phyloP scores from a whole-genome alignment of 35 echinoderm and acorn worm species.

The Acanthaster planci region DNA sequence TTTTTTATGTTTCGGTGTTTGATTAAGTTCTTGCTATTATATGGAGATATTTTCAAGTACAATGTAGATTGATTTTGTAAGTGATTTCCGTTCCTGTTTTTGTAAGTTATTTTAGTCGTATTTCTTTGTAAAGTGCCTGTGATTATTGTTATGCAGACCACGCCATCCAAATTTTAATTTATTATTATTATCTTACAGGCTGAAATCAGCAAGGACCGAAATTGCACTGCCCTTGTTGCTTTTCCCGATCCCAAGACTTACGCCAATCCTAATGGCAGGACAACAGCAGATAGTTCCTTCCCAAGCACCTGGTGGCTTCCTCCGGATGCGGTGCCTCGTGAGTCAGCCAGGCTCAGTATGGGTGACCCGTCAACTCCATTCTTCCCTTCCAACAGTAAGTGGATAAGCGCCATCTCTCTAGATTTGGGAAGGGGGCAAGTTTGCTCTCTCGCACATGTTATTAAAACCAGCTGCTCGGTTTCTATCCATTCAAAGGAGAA shows the following conservation, averaged over 20 bases:
- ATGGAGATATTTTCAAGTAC: too few species aligned
- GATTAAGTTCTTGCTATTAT: too few species aligned
- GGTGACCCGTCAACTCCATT: constrained; percentile 65
- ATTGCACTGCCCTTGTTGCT: constrained; percentile 52
- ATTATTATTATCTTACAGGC: constrained; percentile 28
- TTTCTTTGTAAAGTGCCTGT: neutral
- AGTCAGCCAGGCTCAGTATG: constrained; percentile 40
- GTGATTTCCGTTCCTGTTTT: too few species aligned
- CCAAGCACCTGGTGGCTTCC: constrained; percentile 50
- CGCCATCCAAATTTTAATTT: neutral
- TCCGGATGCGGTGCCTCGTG: constrained; percentile 38
- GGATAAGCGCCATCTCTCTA: too few species aligned
- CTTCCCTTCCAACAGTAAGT: constrained; percentile 60
- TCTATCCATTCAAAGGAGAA: too few species aligned
- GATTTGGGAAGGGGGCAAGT: too few species aligned
- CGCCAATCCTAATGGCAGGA: neutral
- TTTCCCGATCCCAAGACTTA: constrained; percentile 68
- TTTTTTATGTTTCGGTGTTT: too few species aligned
- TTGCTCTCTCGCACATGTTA: too few species aligned
- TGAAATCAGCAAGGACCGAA: constrained; percentile 45
- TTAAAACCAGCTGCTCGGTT: too few species aligned
- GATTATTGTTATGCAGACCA: neutral
- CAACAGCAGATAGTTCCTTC: constrained; percentile 17
- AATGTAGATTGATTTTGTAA: too few species aligned
- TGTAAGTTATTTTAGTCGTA: too few species aligned